Evolutionary conservation across 1,140 invertebrate genomes (phyloP), one percentile per base, ranked within the genome.

Genomic region (Drosophila ercepeae): DNA sequence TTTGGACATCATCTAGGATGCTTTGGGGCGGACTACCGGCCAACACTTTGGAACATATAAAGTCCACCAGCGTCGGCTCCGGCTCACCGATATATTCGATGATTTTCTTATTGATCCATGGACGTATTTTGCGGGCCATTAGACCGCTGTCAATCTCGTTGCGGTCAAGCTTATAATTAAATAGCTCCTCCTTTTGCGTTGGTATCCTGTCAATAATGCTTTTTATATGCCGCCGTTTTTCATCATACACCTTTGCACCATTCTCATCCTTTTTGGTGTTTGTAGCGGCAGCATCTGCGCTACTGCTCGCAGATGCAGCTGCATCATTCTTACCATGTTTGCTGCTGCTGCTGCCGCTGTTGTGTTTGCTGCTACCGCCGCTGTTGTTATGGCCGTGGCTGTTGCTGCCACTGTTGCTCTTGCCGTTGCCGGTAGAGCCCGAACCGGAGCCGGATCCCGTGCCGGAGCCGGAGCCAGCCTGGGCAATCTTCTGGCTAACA

Each of bases 31-130:
- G 94, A 89, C 96, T 98, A 54, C 97, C 96, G 39, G 96, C 96
- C 92, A 98, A 94, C 49, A 99, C 97, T 94, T 99, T 99, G 76
- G 97, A 97, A 93, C 98, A 99, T 90, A 99, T 99, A 93, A 99
- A 99, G 93, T 99, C 98, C 8, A 99, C 97, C 51, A 99, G 93
- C 8, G 98, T 98, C n/a, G 97, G 97, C 92, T 99, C 99, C 34
- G 98, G 98, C 92, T 99, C 99, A 42, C 99, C 99, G 91, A 99
- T 99, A 92, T 99, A 99, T 93, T 99, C 98, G 68, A 99, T 96
- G 68, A 99, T 99, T 92, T 99, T 99, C 92, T 99, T 99, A 92
- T 99, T 99, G 59, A 99, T 98, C 99, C 99, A 99, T 46, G 98
- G 98, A 78, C 97, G 95, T 92, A 99, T 99, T 91, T 98, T 95